Base-by-base conservation (phyloP, 2,888 invertebrate genomes). In the Opisthograptis luteolata region DNA sequence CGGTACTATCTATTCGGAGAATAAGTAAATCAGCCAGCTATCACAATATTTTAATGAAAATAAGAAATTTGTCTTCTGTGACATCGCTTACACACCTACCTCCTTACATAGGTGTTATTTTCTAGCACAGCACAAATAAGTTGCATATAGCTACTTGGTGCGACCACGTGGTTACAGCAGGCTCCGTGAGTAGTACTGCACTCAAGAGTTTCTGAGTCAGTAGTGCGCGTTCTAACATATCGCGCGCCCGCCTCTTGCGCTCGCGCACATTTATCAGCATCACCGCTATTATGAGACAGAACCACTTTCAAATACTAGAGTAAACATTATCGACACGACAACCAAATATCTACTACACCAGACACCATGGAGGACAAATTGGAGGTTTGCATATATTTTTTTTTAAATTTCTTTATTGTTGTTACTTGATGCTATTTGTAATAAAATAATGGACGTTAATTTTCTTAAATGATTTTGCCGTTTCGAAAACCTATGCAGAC, bases 161-260 rank as follows among this genome's bases (percentile, higher is more conserved):
- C 20, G n/a, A 20, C 10, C 30, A 20, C 19, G 40, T 20, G 40
- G 19, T 41, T 17, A 48, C 24, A 36, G 32, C 19, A n/a, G n/a
- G n/a, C n/a, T 15, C 17, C n/a, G 25, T 9, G 9, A 22, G 20
- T 17, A 42, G 10, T 27, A 10, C 17, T 9, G 20, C 10, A 40
- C 10, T 13, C n/a, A n/a, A n/a, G n/a, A n/a, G n/a, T n/a, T n/a
- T n/a, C n/a, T n/a, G n/a, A 47, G 17, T 63, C 70, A 77, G 81
- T 79, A 55, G 62, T 70, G 67, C 64, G 76, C 72, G 76, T 69
- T 64, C 65, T 62, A 64, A 72, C 70, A 62, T 59, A 63, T 67
- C 54, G 76, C 66, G 73, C 78, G 74, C 74, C 64, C 74, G 76
- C 57, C 49, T 68, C 59, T 20, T 47, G 71, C 76, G 76, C 71